These are phyloP conservation scores for Eilema sororculum DNA, from an alignment of 2,888 invertebrate genomes.

Conservation along the genomic window DNA sequence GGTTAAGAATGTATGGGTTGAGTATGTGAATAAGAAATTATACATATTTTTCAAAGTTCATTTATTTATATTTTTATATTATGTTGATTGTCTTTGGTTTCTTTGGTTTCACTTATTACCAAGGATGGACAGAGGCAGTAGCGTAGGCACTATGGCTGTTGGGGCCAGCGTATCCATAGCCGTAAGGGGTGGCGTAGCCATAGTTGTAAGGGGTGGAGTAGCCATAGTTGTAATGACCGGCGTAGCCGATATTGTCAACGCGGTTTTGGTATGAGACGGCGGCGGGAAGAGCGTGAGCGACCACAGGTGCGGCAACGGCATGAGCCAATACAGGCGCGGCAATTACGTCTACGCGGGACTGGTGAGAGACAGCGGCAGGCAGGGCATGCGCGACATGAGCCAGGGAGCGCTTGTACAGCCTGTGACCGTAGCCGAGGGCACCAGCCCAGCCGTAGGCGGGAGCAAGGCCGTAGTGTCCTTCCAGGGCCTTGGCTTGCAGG, in stretches of 20 bases:
- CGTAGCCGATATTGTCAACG: conserved; percentile 57
- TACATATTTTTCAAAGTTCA: too few species aligned
- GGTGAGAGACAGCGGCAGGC: conserved; percentile 61
- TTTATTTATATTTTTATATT: neutral
- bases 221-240: neutral
- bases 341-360: conserved; percentile 62
- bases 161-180: neutral
- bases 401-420: conserved; percentile 70
- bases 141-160: neutral
- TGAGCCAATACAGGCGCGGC: conserved; percentile 59
- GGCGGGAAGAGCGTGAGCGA: conserved; percentile 49
- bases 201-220: conserved; percentile 31
- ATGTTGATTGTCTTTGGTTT: neutral
- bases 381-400: conserved; percentile 55
- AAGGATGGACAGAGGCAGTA: neutral
- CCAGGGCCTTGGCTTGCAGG: conserved; percentile 82
- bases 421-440: conserved; percentile 53
- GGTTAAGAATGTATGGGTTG: too few species aligned
- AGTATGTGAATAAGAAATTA: too few species aligned
- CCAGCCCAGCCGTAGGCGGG: conserved; percentile 49
- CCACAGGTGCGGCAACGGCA: neutral
- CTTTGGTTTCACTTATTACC: neutral
- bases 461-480: conserved; percentile 66
- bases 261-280: conserved; percentile 73
- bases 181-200: neutral